phyloP scores from a whole-genome alignment of 2,113 vertebrate genomes.

The Rhea pennata region DNA sequence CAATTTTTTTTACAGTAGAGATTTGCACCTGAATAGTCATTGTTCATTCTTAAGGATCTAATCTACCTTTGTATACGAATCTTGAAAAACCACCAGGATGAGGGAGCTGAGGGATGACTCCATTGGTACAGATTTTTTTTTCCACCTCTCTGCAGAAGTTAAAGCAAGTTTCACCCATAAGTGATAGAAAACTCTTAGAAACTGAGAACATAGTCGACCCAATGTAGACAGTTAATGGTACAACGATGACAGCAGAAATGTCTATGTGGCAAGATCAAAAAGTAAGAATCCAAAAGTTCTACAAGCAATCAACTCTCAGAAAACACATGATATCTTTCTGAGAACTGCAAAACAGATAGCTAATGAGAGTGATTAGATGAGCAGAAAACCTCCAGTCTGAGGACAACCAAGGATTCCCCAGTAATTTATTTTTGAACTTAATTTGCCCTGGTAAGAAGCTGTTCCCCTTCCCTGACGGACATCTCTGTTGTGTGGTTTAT shows the following conservation, averaged over 20 bases:
- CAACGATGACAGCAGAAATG: neutral
- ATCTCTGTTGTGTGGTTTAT: neutral
- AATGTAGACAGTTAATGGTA: neutral
- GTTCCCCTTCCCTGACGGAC: neutral
- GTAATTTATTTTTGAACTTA: neutral
- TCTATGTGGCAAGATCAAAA: neutral
- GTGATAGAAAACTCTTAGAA: conserved; percentile 27
- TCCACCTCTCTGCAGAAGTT: neutral
- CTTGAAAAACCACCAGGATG: neutral
- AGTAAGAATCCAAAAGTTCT: neutral
- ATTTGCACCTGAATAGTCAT: neutral
- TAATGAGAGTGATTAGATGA: accelerated
- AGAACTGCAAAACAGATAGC: neutral
- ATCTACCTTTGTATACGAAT: neutral
- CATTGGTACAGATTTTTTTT: neutral
- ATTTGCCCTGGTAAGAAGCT: neutral
- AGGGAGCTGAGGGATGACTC: neutral
- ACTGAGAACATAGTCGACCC: neutral
- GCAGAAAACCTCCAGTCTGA: neutral
- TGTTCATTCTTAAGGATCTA: neutral
- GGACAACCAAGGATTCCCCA: neutral
- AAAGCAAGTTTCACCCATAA: neutral
- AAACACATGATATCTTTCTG: neutral
- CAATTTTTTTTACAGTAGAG: neutral
- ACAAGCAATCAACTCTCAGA: neutral